Evolutionary conservation across 1,140 invertebrate species (phyloP), one percentile per base, ranked within the genome.

Genomic region (Drosophila azteca): DNA sequence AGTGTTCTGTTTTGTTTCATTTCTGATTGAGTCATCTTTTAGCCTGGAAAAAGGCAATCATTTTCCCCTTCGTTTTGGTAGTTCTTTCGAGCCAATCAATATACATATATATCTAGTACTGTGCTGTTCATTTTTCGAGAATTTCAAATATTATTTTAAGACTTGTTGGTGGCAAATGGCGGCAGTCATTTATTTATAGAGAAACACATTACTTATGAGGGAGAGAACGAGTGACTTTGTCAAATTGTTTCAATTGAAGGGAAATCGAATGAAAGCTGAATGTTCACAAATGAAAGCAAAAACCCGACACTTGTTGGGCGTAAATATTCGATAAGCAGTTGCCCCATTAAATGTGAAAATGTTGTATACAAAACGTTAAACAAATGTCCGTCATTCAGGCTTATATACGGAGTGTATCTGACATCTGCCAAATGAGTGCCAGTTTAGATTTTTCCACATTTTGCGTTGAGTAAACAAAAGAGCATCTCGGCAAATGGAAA

Each of bases 361-460:
- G 24, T 61, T 78, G 58, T 62, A 59, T 61, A 81, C 57, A 57
- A 76, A 60, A 44, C n/a, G 20, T 6, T 45, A 51, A 81, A 82
- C 74, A 85, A 82, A 58, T 52, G 70, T 51, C 49, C 44, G 53
- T 75, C 74, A 87, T 75, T 85, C 82, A 85, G 41, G 49, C 17
- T 0, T 20, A 20, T 20, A 20, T 20, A 20, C 17, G 17, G 17
- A 39, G 11, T 13, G 51, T 15, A 60, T 48, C 57, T 74, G 64
- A 80, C 72, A 80, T 62, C 63, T 85, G 69, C 65, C 66, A 70
- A 65, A 69, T 48, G 44, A 53, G 64, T 69, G 64, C 51, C 66
- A 39, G 65, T 79, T 54, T 75, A 64, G 64, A 26, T 41, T 63
- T 83, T 53, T 13, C 35, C 65, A 70, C 59, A 65, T 58, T 64